A percentile compares a stretch with the other conserved stretches of the same genome.
phyloP scores from a whole-genome alignment of 2,797 vertebrate species.

The Thaleichthys pacificus region DNA sequence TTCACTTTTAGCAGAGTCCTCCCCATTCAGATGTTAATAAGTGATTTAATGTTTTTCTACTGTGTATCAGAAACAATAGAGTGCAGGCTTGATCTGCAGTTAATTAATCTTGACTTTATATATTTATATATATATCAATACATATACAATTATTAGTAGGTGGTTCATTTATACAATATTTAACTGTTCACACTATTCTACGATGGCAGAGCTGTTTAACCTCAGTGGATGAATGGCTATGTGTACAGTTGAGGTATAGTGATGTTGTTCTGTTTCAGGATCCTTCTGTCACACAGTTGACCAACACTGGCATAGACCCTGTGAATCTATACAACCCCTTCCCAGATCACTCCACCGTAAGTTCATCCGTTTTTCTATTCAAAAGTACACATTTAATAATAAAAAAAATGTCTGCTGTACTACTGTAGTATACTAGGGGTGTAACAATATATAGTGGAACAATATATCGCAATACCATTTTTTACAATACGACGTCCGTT shows the following conservation, averaged over 20 bases:
- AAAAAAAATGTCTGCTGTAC: too few relatives aligned
- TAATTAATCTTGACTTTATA: not conserved
- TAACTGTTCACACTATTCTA: not conserved
- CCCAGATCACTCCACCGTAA: slow-evolving; percentile 61
- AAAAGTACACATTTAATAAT: too few relatives aligned
- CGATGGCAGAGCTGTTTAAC: not conserved
- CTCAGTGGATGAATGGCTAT: too few relatives aligned
- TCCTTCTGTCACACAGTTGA: slow-evolving; percentile 73
- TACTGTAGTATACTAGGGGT: not conserved
- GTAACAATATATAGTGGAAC: too few relatives aligned
- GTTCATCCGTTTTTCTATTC: slow-evolving; percentile 8
- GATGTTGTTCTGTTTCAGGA: slow-evolving; percentile 63
- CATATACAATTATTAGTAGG: too few relatives aligned
- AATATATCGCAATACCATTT: too few relatives aligned
- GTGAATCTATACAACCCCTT: slow-evolving; percentile 71
- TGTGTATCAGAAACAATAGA: not conserved
- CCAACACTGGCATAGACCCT: slow-evolving; percentile 55
- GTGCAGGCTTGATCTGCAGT: too few relatives aligned
- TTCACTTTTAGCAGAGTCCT: slow-evolving; percentile 30
- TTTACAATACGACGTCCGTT: too few relatives aligned
- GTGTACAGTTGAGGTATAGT: not conserved
- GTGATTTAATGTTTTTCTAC: slow-evolving; percentile 20
- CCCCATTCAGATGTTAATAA: not conserved
- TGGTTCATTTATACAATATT: too few relatives aligned
- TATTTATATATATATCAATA: not conserved